Evolutionary conservation across 2,113 vertebrate species (phyloP).

Genomic region (Sinocyclocheilus rhinocerous): DNA sequence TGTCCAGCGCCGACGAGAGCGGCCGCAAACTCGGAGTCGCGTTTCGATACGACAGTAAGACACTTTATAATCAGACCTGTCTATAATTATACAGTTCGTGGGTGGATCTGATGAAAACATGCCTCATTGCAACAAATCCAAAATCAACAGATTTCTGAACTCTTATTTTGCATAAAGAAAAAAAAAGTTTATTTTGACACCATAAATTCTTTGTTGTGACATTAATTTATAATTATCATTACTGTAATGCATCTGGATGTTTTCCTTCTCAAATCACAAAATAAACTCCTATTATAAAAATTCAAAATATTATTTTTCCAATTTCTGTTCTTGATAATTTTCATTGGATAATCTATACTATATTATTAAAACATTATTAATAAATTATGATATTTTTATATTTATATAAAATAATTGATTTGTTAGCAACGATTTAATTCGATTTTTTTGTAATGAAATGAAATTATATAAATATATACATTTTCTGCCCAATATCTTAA

Average conservation of each 20-base stretch:
- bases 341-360: too few relatives aligned
- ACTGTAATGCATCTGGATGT: not conserved
- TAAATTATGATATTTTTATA: too few relatives aligned
- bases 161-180: not conserved
- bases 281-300: not conserved
- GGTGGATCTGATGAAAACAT: not conserved
- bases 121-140: not conserved
- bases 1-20: slow-evolving; percentile 64
- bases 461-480: too few relatives aligned
- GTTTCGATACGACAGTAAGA: slow-evolving; percentile 77
- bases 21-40: slow-evolving; percentile 65
- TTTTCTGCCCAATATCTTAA: too few relatives aligned
- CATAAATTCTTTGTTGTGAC: not conserved
- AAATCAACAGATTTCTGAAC: not conserved
- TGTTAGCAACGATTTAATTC: too few relatives aligned
- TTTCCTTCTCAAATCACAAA: not conserved
- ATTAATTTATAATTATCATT: not conserved
- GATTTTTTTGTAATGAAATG: too few relatives aligned
- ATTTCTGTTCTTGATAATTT: too few relatives aligned
- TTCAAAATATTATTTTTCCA: too few relatives aligned
- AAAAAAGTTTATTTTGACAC: not conserved
- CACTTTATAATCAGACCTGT: not conserved
- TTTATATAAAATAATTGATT: too few relatives aligned
- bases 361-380: too few relatives aligned
- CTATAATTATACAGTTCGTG: not conserved